Conservation (phyloP, 2,888 invertebrate species). For the Heteropelma amictum region DNA sequence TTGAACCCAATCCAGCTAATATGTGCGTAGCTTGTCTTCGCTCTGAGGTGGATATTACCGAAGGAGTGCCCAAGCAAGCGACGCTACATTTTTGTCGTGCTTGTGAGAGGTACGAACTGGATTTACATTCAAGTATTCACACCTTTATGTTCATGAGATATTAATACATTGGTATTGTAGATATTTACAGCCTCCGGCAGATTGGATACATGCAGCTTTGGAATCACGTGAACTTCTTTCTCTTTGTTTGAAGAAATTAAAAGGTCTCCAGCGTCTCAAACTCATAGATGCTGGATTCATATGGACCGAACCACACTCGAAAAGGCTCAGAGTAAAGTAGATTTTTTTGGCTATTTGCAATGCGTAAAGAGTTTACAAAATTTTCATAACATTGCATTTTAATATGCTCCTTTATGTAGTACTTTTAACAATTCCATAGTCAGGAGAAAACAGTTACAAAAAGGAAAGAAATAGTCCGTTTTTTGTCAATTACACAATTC, state of each 20-base stretch:
- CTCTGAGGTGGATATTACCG: constrained; percentile 95
- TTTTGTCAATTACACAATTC: background rate
- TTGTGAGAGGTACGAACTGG: constrained; percentile 87
- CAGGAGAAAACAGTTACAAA: too few relatives aligned
- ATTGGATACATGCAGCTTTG: constrained; percentile 91
- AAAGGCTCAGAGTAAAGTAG: constrained; percentile 89
- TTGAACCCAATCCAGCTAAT: constrained; percentile 97
- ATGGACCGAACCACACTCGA: constrained; percentile 99
- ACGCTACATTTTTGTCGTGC: constrained; percentile 93
- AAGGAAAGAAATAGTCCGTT: too few relatives aligned
- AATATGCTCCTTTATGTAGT: too few relatives aligned
- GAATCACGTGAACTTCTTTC: constrained; percentile 94
- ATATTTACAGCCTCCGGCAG: constrained; percentile 94
- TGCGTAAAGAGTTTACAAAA: background rate
- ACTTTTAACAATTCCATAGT: too few relatives aligned
- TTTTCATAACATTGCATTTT: too few relatives aligned
- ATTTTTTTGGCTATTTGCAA: background rate
- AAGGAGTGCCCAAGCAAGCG: constrained; percentile 96
- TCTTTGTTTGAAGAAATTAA: constrained; percentile 94
- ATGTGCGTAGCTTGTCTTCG: constrained; percentile 98
- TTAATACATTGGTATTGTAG: too few relatives aligned
- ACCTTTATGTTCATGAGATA: too few relatives aligned
- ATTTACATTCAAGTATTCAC: background rate
- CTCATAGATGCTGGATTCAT: constrained; percentile 97
- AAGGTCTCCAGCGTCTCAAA: constrained; percentile 92